Evolutionary conservation across 2,797 vertebrate genomes (phyloP), one percentile per base, ranked within the genome.

Genomic region (Falco concolor): DNA sequence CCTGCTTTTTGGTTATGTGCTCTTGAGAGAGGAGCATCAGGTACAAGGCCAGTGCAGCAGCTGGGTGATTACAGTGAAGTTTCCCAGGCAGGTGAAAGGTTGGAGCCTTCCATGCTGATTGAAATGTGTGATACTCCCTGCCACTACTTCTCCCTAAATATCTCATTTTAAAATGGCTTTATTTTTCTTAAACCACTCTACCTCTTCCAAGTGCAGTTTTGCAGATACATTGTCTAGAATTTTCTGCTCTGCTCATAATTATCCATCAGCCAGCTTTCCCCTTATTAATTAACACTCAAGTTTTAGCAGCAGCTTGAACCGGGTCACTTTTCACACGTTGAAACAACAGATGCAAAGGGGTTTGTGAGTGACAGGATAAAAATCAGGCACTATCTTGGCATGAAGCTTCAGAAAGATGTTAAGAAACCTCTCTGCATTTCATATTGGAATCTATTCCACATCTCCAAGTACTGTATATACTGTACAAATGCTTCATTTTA

Each of bases 311-410:
- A 97, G 90, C 89, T 97, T 97, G 97, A 96, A 97, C 92, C 3
- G 68, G 95, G 97, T 97, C 97, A 96, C 82, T 77, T 44, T 97
- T 97, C 96, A 96, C 95, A 95, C 10, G 67, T 87, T 97, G 95
- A 90, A 97, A 96, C 77, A 97, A 94, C 97, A 97, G 97, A 97
- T 97, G 97, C 93, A 94, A 95, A 95, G 60, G 80, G 53, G 36
- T 95, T 97, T 90, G 30, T 97, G 97, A 97, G 94, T 97, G 97
- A 97, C 97, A 97, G 95, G 84, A 95, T 93, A 90, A 95, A 97
- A 97, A 97, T 96, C 94, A 97, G 91, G 96, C 96, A 96, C 93
- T 83, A 94, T 97, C 91, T 97, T 97, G 96, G 96, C 95, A 92
- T 70, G 77, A 90, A 91, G 59, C 83, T 97, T 95, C 89, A 94